phyloP scores from a whole-genome alignment of 2,113 vertebrate species.

The Tupaia tana region DNA sequence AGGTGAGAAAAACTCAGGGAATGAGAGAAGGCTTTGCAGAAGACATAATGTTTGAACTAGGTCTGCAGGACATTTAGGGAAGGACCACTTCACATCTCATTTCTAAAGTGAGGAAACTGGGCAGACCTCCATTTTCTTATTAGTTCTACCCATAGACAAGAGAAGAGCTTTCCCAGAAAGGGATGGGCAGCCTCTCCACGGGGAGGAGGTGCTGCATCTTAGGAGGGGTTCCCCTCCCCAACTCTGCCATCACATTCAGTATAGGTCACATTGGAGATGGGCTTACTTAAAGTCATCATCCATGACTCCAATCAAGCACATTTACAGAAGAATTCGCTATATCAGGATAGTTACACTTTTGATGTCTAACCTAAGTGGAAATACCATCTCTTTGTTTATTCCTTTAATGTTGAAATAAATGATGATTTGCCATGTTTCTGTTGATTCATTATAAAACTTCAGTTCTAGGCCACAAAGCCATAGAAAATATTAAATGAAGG shows the following conservation, averaged over 20 bases:
- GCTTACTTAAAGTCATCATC: neutral
- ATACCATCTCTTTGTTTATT: neutral
- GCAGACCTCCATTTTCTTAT: neutral
- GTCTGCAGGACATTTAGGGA: neutral
- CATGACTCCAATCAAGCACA: neutral
- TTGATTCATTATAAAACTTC: neutral
- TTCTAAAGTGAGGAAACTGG: neutral
- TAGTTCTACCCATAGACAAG: neutral
- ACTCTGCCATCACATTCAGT: neutral
- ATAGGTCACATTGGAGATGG: neutral
- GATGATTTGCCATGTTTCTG: neutral
- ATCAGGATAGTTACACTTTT: neutral
- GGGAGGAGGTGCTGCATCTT: neutral
- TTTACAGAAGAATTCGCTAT: neutral
- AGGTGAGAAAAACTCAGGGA: neutral
- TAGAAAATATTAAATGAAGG: neutral
- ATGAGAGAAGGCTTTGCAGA: neutral
- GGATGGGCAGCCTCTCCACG: neutral
- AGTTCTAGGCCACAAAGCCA: neutral
- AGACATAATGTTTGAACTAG: neutral
- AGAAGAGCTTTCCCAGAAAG: neutral
- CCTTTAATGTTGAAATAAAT: neutral
- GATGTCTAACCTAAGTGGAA: neutral
- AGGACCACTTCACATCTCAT: neutral
- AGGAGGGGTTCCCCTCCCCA: neutral